Evolutionary conservation across 2,113 vertebrate genomes (phyloP), one percentile per base, ranked within the genome.

Genomic region (Ciconia maguari): DNA sequence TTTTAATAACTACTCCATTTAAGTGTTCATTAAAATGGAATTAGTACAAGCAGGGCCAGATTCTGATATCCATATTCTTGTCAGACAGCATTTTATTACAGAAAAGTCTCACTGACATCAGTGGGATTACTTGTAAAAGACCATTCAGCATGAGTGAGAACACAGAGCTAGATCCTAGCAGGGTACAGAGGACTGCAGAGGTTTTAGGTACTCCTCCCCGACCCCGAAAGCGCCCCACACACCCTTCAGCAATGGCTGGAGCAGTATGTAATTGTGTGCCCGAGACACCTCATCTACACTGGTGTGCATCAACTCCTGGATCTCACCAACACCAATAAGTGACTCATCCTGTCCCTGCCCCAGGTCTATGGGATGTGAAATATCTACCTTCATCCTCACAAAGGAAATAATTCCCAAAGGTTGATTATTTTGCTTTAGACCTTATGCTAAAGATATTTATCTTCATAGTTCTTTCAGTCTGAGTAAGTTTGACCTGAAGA

Each of bases 1-100:
- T 97, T 97, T 96, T 90, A 96, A 97, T 96, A 97, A 96, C 83
- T 81, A 64, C 64, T 81, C 89, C 82, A 95, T 94, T 95, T 97
- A 96, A 95, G 95, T 91, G 78, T 97, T 97, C 96, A 97, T 97
- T 97, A 97, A 96, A 95, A 93, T 95, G 95, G 97, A 97, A 95
- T 97, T 97, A 97, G 93, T 90, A 85, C 48, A 93, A 93, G 75
- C 51, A 90, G 82, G 87, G 94, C 89, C 94, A 96, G 91, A 97
- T 96, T 96, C 94, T 97, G 94, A 94, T 97, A 97, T 22, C 82
- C 78, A 93, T 97, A 93, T 88, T 96, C 89, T 96, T 96, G 95
- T 97, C 94, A 96, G 96, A 70, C 90, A 83, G 95, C 78, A 52
- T 83, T 95, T 97, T 94, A 97, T 95, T 96, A 48, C 95, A 93